Evolutionary conservation across 2,888 invertebrate species (phyloP).

Genomic region (Amphipyra tragopoginis): DNA sequence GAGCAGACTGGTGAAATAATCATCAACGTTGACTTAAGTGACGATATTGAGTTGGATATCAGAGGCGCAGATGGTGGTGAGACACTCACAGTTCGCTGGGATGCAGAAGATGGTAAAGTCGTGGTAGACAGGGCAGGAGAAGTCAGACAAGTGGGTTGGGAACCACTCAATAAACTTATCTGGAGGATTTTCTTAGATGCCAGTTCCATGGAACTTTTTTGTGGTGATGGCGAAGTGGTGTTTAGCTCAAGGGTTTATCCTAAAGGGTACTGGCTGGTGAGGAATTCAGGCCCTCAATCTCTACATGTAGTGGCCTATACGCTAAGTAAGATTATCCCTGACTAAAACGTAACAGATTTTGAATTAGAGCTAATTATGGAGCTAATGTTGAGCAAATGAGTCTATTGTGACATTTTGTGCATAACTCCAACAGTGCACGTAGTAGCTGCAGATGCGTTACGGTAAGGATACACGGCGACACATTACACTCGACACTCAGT

Average conservation of each 20-base stretch:
- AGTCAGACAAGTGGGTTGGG: conserved; percentile 81
- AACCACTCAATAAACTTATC: conserved; percentile 63
- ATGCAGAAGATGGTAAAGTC: conserved; percentile 71
- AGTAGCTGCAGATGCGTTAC: no score
- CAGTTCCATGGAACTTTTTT: conserved; percentile 83
- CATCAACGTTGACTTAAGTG: conserved; percentile 66
- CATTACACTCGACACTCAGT: no score
- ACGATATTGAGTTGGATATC: conserved; percentile 70
- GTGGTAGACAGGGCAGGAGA: conserved; percentile 75
- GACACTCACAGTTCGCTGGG: conserved; percentile 69
- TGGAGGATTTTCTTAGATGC: conserved; percentile 83
- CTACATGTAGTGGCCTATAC: conserved; percentile 71
- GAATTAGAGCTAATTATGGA: no score
- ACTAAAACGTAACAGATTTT: no score
- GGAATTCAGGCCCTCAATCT: conserved; percentile 49
- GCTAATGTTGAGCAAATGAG: no score
- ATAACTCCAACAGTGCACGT: no score
- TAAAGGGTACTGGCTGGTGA: conserved; percentile 76
- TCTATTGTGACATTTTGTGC: no score
- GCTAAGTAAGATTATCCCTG: conserved; percentile 51
- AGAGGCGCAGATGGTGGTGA: conserved; percentile 75
- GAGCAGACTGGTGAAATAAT: conserved; percentile 77
- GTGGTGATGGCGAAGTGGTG: conserved; percentile 84
- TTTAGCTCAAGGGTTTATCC: conserved; percentile 81
- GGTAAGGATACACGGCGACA: no score